Conservation (phyloP, 2,888 invertebrate genomes). For the Tachina grossa region DNA sequence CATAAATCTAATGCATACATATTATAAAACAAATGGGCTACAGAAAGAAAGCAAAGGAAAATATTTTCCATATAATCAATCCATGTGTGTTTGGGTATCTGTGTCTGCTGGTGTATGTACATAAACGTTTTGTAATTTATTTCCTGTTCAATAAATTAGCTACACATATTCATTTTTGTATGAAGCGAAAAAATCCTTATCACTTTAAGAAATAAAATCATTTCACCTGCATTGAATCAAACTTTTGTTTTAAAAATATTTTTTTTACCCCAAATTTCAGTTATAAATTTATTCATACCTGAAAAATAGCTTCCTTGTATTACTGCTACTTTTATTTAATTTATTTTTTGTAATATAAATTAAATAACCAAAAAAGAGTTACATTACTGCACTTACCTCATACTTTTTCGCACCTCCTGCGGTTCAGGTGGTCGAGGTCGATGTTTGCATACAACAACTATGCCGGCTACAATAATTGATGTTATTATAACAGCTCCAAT, state of each 20-base stretch:
- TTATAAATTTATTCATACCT: not conserved
- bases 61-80: not conserved
- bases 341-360: not conserved
- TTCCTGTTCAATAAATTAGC: constrained; percentile 38
- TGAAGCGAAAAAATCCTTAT: not conserved
- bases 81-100: not conserved
- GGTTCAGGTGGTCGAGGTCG: constrained; percentile 83
- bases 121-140: constrained; percentile 32
- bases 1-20: no score
- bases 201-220: not conserved
- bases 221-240: not conserved
- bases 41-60: no score
- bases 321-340: not conserved
- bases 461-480: constrained; percentile 83
- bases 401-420: constrained; percentile 83
- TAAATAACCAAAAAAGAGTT: not conserved
- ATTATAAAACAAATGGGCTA: no score
- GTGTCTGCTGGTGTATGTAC: no score
- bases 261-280: not conserved
- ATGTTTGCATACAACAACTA: constrained; percentile 83
- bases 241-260: constrained; percentile 30
- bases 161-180: not conserved
- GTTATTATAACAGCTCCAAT: constrained; percentile 83
- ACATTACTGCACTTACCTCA: constrained; percentile 80
- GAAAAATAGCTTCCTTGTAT: not conserved